Conservation (phyloP, 2,797 vertebrate genomes). For the Monodelphis domestica region DNA sequence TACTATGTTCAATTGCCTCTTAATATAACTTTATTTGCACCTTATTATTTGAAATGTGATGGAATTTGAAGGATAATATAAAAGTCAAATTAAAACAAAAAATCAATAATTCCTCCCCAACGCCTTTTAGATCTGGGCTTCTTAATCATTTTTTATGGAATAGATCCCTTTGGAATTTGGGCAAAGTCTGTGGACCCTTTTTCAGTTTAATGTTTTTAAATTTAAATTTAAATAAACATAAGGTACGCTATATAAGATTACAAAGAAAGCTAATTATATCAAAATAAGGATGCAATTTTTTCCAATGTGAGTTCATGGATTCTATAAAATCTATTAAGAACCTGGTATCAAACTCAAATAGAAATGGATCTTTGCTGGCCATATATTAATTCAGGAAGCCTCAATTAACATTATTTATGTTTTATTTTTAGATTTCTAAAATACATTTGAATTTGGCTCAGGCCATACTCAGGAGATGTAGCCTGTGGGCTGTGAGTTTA, state of each 20-base stretch:
- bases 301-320: background rate
- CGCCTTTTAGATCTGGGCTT: background rate
- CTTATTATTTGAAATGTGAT: background rate
- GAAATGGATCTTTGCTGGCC: background rate
- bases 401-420: background rate
- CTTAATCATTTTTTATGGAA: background rate
- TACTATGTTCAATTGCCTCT: background rate
- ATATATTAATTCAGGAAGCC: background rate
- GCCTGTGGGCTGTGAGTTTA: background rate
- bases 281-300: background rate
- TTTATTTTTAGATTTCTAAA: background rate
- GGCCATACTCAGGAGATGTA: background rate
- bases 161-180: background rate
- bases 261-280: background rate
- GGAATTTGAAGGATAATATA: background rate
- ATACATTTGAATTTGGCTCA: background rate
- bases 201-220: background rate
- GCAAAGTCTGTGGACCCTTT: background rate
- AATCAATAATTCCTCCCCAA: background rate
- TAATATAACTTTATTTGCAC: background rate
- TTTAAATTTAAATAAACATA: no score
- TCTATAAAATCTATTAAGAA: background rate
- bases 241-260: background rate
- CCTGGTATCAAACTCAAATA: background rate
- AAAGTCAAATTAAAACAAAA: background rate